These are phyloP conservation scores for Axinella damicornis DNA, from an alignment of 37 sponge, comb jelly and placozoan genomes.

Conservation along the genomic window DNA sequence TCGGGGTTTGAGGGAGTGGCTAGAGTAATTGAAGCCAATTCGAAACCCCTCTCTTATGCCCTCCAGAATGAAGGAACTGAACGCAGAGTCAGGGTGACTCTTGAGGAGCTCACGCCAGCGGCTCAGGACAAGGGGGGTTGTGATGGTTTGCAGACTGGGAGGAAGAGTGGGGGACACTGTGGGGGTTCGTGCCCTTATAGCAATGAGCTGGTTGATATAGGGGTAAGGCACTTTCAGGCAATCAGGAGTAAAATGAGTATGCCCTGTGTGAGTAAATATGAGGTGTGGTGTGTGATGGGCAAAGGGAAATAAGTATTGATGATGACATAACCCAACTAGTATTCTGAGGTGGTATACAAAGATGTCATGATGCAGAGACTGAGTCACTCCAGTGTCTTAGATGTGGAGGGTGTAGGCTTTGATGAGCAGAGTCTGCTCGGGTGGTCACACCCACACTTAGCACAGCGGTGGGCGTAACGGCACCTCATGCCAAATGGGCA, in stretches of 20 bases:
- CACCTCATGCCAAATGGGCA: background rate
- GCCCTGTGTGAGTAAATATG: background rate
- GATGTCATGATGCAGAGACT: background rate
- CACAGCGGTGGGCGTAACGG: slow-evolving; percentile 4
- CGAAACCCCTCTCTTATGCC: slow-evolving; percentile 15
- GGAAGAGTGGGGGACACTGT: slow-evolving; percentile 11
- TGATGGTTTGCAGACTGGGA: background rate
- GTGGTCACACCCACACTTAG: background rate
- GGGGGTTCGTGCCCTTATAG: background rate
- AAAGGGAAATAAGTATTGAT: background rate
- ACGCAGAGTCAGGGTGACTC: background rate
- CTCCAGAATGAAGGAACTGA: background rate
- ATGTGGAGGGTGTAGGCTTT: background rate
- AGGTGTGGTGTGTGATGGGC: background rate
- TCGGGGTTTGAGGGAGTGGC: background rate
- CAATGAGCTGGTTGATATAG: background rate
- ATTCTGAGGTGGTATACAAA: background rate
- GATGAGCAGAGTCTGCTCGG: background rate
- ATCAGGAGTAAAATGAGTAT: background rate
- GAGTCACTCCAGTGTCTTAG: background rate
- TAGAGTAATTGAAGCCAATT: slow-evolving; percentile 1
- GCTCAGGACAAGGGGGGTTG: background rate
- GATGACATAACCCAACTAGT: too few relatives aligned
- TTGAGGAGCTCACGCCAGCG: background rate
- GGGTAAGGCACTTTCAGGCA: background rate